Evolutionary conservation across 2,113 vertebrate genomes (phyloP).

Genomic region (Turdus rufiventris): DNA sequence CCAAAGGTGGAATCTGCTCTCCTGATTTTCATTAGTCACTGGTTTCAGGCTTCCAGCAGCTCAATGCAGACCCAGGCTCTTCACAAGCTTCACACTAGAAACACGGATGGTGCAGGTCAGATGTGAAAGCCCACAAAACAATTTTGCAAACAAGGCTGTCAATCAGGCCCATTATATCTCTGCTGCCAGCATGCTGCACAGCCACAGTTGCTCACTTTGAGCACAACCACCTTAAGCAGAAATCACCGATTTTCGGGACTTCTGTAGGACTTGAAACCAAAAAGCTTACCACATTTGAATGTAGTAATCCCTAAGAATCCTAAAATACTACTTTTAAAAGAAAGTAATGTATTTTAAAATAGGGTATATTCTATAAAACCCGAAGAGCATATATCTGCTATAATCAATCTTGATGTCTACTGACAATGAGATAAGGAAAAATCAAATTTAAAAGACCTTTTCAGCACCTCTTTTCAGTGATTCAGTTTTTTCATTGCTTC

Average conservation of each 20-base stretch:
- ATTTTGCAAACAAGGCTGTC: neutral
- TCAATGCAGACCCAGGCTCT: accelerated
- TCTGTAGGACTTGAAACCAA: neutral
- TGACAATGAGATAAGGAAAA: neutral
- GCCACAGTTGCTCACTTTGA: neutral
- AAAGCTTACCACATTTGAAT: neutral
- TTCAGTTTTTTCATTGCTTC: neutral
- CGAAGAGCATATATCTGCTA: neutral
- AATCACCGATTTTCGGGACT: neutral
- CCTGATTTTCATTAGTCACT: neutral
- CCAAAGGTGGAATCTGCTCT: neutral
- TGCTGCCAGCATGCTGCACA: neutral
- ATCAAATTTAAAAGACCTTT: neutral
- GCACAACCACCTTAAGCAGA: neutral
- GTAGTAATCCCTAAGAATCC: neutral
- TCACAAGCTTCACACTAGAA: neutral
- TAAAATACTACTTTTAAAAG: neutral
- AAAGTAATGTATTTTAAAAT: neutral
- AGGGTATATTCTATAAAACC: neutral
- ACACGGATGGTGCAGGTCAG: neutral
- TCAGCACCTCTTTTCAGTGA: neutral
- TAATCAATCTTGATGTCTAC: neutral
- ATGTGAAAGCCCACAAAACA: neutral
- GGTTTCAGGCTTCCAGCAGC: neutral
- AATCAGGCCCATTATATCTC: neutral